A percentile compares a stretch with the other conserved stretches of the same genome.
Conservation (phyloP, 2,888 invertebrate species). For the Proisotoma minuta region DNA sequence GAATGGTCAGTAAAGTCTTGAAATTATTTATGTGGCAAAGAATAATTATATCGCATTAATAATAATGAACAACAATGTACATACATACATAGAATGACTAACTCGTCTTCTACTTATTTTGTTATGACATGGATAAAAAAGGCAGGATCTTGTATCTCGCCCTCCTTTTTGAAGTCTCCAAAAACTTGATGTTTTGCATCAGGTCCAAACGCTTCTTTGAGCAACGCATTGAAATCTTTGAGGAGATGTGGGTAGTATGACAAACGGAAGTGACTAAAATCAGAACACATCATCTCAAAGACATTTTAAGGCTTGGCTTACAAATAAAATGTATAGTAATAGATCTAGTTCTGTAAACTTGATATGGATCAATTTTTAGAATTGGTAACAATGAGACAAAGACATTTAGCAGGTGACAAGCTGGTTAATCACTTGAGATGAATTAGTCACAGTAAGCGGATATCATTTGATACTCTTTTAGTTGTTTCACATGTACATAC, state of each 20-base stretch:
- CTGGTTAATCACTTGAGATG: background rate
- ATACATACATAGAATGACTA: background rate
- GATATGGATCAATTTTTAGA: background rate
- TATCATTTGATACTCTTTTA: too few species aligned
- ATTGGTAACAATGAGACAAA: background rate
- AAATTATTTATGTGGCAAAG: background rate
- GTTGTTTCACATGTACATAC: too few species aligned
- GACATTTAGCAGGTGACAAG: background rate
- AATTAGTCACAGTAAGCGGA: slow-evolving; percentile 1
- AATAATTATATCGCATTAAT: background rate
- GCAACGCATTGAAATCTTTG: slow-evolving; percentile 64
- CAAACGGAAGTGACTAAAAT: slow-evolving; percentile 71
- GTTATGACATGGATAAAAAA: slow-evolving; percentile 81
- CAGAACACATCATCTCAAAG: background rate
- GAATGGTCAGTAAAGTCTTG: background rate
- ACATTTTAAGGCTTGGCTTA: slow-evolving; percentile 1
- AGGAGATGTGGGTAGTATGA: slow-evolving; percentile 83
- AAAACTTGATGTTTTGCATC: slow-evolving; percentile 65
- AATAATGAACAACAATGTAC: background rate
- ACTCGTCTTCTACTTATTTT: slow-evolving; percentile 53
- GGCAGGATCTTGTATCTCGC: slow-evolving; percentile 63
- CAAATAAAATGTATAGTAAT: too few species aligned
- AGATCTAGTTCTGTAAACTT: too few species aligned
- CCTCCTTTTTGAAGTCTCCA: slow-evolving; percentile 73
- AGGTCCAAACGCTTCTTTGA: slow-evolving; percentile 65